These are phyloP conservation scores for Watsonalla binaria DNA, from an alignment of 2,888 invertebrate species.

Conservation along the genomic window DNA sequence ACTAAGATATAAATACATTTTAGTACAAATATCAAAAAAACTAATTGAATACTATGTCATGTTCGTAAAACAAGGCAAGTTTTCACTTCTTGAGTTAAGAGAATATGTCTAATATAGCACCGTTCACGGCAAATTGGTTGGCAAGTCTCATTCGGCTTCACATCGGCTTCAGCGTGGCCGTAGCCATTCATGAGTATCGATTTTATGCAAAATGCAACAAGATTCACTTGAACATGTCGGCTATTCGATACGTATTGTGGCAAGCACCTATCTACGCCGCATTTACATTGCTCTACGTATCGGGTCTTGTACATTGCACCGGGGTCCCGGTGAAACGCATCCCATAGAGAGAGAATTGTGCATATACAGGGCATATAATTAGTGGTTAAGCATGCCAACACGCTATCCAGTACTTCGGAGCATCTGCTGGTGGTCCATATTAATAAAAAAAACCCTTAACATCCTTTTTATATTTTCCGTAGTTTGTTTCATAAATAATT, in stretches of 20 bases:
- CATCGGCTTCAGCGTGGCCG: constrained; percentile 46
- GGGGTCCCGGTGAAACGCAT: constrained; percentile 38
- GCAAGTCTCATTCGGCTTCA: constrained; percentile 52
- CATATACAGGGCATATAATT: constrained; percentile 51
- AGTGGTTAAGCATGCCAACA: constrained; percentile 31
- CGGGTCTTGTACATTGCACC: constrained; percentile 44
- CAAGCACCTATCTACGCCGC: constrained; percentile 55
- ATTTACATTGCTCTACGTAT: constrained; percentile 61
- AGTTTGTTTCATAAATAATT: too few species aligned
- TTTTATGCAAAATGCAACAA: constrained; percentile 79
- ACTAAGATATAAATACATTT: neutral
- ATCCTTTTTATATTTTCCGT: too few species aligned
- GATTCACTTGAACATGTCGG: constrained; percentile 70
- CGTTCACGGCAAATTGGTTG: constrained; percentile 55
- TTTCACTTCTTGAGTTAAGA: neutral
- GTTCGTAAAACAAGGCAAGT: too few species aligned
- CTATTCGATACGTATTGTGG: constrained; percentile 49
- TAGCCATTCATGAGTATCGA: constrained; percentile 75
- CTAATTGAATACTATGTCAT: too few species aligned
- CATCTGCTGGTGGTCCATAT: too few species aligned
- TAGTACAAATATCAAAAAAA: neutral
- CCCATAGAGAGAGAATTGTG: constrained; percentile 49
- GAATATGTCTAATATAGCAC: constrained; percentile 42
- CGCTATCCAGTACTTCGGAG: constrained; percentile 38
- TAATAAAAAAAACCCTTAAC: too few species aligned